Evolutionary conservation across 2,113 vertebrate genomes (phyloP).

Genomic region (Sciurus niger): DNA sequence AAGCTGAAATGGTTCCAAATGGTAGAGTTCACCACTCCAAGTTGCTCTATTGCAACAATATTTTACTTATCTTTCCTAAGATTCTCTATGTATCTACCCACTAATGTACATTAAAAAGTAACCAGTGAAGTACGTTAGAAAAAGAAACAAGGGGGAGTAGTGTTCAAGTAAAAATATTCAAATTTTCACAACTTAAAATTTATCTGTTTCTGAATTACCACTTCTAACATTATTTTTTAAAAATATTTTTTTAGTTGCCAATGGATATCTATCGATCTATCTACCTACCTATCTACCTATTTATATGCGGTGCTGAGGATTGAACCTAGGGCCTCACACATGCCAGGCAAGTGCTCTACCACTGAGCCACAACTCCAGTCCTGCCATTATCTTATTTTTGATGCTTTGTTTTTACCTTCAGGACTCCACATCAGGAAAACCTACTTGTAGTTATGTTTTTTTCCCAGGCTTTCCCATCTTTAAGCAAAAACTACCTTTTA

Average conservation of each 20-base stretch:
- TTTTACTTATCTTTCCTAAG: constrained; percentile 20
- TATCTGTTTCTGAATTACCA: constrained; percentile 19
- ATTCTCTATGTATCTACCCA: background rate
- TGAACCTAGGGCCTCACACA: too few species aligned
- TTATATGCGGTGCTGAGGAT: too few species aligned
- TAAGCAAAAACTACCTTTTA: constrained; percentile 34
- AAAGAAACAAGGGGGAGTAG: background rate
- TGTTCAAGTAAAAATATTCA: background rate
- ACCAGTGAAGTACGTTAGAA: constrained; percentile 22
- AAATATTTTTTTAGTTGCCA: too few species aligned
- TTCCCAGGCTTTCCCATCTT: background rate
- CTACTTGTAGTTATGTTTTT: background rate
- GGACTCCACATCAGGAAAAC: background rate
- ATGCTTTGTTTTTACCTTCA: constrained; percentile 49
- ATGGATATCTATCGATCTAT: background rate
- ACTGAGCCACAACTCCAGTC: too few species aligned
- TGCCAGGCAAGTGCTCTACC: too few species aligned
- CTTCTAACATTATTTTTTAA: background rate
- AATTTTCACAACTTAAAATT: constrained; percentile 8
- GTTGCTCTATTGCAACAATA: constrained; percentile 38
- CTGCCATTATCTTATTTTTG: background rate
- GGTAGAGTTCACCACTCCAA: background rate
- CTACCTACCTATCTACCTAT: background rate
- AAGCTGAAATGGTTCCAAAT: constrained; percentile 51
- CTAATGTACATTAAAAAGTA: constrained; percentile 21